A percentile compares a stretch with the other conserved stretches of the same genome.
These are phyloP conservation scores for Holacanthus passer DNA, from an alignment of 2,113 vertebrate genomes.

Conservation along the genomic window DNA sequence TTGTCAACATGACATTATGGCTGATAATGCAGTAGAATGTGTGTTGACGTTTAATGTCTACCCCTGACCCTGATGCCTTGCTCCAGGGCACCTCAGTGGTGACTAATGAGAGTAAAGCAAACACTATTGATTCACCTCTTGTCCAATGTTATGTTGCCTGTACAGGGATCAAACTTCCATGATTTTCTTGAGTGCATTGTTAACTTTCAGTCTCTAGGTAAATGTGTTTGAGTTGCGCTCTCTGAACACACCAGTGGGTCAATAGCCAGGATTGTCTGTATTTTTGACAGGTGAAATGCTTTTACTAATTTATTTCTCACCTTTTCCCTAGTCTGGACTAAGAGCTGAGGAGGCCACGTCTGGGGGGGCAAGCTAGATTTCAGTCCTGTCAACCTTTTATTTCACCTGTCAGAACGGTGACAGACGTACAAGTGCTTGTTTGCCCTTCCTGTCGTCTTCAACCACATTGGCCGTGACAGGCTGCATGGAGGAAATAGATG, in stretches of 20 bases:
- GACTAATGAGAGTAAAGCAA: not conserved
- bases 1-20: not conserved
- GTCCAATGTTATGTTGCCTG: not conserved
- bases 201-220: constrained; percentile 57
- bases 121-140: constrained; percentile 32
- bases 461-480: constrained; percentile 88
- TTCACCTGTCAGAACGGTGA: constrained; percentile 91
- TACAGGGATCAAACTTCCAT: not conserved
- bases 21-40: not conserved
- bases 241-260: constrained; percentile 66
- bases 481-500: constrained; percentile 70
- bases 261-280: constrained; percentile 65
- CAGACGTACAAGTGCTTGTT: constrained; percentile 89
- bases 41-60: not conserved
- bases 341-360: constrained; percentile 79
- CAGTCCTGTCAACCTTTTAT: constrained; percentile 90
- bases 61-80: constrained; percentile 24
- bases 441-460: constrained; percentile 89
- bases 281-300: constrained; percentile 87
- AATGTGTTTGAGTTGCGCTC: constrained; percentile 25
- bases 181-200: constrained; percentile 6
- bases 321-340: constrained; percentile 86
- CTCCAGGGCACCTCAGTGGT: constrained; percentile 1
- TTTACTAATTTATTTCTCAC: constrained; percentile 95
- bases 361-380: constrained; percentile 82